Evolutionary conservation across 2,797 vertebrate genomes (phyloP).

Genomic region (Dendrocincla fuliginosa): DNA sequence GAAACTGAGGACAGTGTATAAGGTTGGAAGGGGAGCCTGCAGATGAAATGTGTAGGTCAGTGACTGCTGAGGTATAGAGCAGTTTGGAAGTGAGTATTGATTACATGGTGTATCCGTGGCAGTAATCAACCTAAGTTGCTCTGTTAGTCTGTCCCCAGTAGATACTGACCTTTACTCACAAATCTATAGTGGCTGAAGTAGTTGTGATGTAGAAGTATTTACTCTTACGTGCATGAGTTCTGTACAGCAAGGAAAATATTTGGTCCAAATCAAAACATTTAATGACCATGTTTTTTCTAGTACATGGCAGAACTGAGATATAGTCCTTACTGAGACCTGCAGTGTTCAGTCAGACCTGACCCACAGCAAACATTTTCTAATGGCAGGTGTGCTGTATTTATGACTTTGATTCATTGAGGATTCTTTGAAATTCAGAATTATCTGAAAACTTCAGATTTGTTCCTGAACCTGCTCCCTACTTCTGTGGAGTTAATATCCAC

Average conservation of each 20-base stretch:
- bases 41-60: background rate
- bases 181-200: background rate
- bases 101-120: rapidly evolving
- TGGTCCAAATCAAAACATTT: background rate
- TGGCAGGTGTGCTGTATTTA: background rate
- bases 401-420: background rate
- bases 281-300: background rate
- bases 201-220: background rate
- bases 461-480: background rate
- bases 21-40: background rate
- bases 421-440: background rate
- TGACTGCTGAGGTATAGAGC: background rate
- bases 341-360: background rate
- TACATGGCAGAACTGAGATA: background rate
- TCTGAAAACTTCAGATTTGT: background rate
- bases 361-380: background rate
- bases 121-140: background rate
- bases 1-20: background rate
- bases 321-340: background rate
- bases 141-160: rapidly evolving
- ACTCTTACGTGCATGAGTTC: background rate
- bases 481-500: background rate
- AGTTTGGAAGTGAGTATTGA: background rate
- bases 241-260: background rate
- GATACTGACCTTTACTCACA: background rate